Evolutionary conservation across 1,140 invertebrate genomes (phyloP).

Genomic region (Aphis craccivora): DNA sequence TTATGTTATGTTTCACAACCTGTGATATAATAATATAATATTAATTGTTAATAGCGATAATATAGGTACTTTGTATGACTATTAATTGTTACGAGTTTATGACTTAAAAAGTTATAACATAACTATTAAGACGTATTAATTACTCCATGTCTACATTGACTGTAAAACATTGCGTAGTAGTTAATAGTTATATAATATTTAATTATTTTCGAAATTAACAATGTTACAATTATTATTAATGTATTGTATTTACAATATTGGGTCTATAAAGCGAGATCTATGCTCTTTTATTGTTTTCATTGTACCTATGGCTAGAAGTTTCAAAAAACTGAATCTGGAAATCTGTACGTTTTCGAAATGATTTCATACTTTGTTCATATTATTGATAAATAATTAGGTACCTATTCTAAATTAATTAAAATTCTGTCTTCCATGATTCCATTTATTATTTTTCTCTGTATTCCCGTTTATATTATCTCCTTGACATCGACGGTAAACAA

Average conservation of each 20-base stretch:
- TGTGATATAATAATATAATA: background rate
- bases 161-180: too few species aligned
- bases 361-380: background rate
- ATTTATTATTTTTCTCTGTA: too few species aligned
- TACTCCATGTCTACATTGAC: too few species aligned
- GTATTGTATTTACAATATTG: background rate
- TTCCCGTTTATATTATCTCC: too few species aligned
- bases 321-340: background rate
- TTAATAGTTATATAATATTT: background rate
- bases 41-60: background rate
- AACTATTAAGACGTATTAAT: too few species aligned
- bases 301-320: background rate
- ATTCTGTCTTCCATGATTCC: too few species aligned
- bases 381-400: background rate
- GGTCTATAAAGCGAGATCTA: background rate
- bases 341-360: background rate
- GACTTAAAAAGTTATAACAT: too few species aligned
- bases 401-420: background rate
- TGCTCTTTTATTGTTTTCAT: background rate
- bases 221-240: background rate
- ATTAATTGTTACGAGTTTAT: too few species aligned
- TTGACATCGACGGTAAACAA: too few species aligned
- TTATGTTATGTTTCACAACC: background rate
- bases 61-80: too few species aligned
- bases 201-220: background rate